phyloP scores from a whole-genome alignment of 1,140 invertebrate genomes.

The Mylabris phalerata region DNA sequence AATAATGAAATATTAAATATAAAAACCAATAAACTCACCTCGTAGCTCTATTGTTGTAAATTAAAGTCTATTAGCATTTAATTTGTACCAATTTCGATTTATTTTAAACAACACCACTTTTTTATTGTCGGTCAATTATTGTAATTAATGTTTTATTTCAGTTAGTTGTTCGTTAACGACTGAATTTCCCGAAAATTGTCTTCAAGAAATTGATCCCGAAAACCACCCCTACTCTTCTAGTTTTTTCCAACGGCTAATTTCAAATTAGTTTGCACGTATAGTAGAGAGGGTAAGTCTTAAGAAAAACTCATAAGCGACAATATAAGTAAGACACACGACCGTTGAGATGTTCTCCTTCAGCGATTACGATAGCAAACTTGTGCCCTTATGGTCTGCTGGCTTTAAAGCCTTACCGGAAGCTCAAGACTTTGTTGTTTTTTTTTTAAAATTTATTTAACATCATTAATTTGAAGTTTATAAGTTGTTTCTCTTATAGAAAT shows the following conservation, averaged over 20 bases:
- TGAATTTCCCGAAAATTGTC: background rate
- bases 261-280: background rate
- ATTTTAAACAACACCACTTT: no score
- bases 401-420: slow-evolving; percentile 7
- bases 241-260: slow-evolving; percentile 31
- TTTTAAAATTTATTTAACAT: background rate
- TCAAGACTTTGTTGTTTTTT: background rate
- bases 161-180: background rate
- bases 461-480: background rate
- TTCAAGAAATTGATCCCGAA: background rate
- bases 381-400: slow-evolving; percentile 32
- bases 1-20: no score
- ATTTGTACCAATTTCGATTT: no score
- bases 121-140: no score
- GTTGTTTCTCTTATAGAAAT: no score
- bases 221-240: slow-evolving; percentile 18
- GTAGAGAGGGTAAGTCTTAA: slow-evolving; percentile 9
- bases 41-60: no score
- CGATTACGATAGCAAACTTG: slow-evolving; percentile 24
- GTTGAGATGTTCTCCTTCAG: slow-evolving; percentile 37
- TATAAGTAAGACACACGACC: slow-evolving; percentile 30
- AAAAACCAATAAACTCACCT: no score
- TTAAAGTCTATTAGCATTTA: no score
- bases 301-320: background rate
- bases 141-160: no score